Percentiles rank a stretch among this genome's conserved stretches.
Conservation (phyloP, 2,888 invertebrate genomes). For the Megamerina dolium region DNA sequence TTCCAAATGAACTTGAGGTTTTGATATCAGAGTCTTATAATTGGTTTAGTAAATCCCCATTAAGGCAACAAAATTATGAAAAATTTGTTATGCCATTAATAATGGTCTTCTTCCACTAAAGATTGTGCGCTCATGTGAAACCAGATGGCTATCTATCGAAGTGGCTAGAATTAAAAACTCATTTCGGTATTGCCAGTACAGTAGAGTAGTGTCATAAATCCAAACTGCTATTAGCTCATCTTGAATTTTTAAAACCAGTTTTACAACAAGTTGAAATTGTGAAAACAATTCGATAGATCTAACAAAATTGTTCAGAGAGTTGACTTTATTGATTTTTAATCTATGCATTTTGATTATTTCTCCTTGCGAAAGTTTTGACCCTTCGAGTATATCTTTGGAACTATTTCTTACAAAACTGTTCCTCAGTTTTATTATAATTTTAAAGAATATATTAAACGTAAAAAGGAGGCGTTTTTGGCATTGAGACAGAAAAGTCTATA, state of each 20-base stretch:
- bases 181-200: too few relatives aligned
- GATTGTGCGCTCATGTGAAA: slow-evolving; percentile 6
- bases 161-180: slow-evolving; percentile 8
- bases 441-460: neutral
- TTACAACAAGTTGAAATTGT: neutral
- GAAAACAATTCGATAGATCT: neutral
- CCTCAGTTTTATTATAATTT: neutral
- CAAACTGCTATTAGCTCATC: slow-evolving; percentile 3
- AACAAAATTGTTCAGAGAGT: neutral
- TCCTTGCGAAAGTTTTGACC: neutral
- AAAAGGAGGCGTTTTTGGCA: neutral
- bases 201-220: slow-evolving; percentile 8
- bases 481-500: neutral
- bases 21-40: slow-evolving; percentile 8
- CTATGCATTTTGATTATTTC: neutral
- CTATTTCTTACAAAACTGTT: neutral
- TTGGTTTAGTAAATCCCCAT: slow-evolving; percentile 11
- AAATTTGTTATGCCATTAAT: too few relatives aligned
- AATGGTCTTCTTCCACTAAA: too few relatives aligned
- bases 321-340: neutral
- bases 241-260: slow-evolving; percentile 3
- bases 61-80: too few relatives aligned
- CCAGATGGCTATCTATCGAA: slow-evolving; percentile 12
- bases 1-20: slow-evolving; percentile 11
- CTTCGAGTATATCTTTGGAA: too few relatives aligned